Base-by-base conservation (phyloP, 2,888 invertebrate species). In the Caenorhabditis zanzibari region DNA sequence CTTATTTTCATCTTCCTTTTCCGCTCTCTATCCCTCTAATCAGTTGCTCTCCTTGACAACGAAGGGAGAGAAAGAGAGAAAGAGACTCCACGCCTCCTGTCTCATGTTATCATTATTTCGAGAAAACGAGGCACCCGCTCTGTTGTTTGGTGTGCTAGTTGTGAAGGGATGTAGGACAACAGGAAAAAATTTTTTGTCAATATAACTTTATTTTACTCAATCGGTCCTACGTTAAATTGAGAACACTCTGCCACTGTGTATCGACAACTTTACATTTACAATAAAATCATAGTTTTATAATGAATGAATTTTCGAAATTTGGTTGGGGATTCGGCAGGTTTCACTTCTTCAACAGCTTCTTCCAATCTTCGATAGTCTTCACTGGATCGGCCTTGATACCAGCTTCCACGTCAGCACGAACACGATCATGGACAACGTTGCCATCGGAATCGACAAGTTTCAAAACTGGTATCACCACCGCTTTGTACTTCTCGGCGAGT, bases 401-500 rank as follows among this genome's bases (percentile, higher is more conserved):
- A 9, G 79, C 80, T 81, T 90, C 90, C 24, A 90, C 84, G 66
- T 89, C 84, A 68, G 84, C 85, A 14, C 89, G 72, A 32, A 85
- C 87, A 10, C 85, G 77, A 35, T 90, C 90, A 56, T 86, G 84
- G 12, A 89, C 82, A 16, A 90, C 87, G 10, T 89, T 81, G 38
- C 90, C 90, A 14, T 88, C 69, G 35, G 76, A 75, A 58, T 87
- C 79, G 35, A 90, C 85, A 59, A 90, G 41, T 68, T 86, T 87
- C 58, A 90, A 58, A 26, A 86, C 85, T 7, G 90, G 90, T 58
- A 90, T 88, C 4, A 88, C 85, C 26, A 80, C 76, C 10, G 89
- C 88, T 24, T 90, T 85, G 84, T 85, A 90, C 61, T 89, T 87
- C 64, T 89, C 82, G 14, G 84, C 61, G 32, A 90, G 83, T 44